These are phyloP conservation scores for Morinoia aosen DNA, from an alignment of 2,888 invertebrate species.

Conservation along the genomic window DNA sequence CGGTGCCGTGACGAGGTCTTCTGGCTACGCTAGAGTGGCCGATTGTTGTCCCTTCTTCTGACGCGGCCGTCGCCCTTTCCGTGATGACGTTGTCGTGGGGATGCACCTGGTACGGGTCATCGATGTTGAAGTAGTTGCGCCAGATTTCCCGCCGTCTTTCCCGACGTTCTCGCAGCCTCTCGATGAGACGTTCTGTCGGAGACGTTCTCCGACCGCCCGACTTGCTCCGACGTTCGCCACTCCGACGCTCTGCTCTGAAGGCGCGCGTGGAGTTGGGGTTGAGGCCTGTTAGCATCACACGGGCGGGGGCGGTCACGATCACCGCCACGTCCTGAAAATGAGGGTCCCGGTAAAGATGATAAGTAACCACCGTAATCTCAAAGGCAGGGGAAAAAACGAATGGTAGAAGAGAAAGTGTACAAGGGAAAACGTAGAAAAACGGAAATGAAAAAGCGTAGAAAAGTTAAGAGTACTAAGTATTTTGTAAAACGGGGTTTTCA, in stretches of 20 bases:
- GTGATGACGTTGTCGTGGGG: not conserved
- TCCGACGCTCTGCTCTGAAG: not conserved
- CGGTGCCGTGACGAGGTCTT: not conserved
- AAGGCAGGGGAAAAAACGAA: not conserved
- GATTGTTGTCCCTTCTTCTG: not conserved
- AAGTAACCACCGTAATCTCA: not conserved
- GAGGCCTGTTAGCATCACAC: not conserved
- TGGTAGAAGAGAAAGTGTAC: not conserved
- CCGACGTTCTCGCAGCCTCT: not conserved
- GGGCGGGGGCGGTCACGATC: slow-evolving; percentile 29
- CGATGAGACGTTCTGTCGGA: not conserved
- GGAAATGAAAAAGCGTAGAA: not conserved
- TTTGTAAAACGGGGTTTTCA: not conserved
- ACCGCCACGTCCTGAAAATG: slow-evolving; percentile 33
- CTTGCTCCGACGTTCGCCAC: too few relatives aligned
- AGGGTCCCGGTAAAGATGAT: not conserved
- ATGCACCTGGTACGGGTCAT: not conserved
- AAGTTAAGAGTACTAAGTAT: not conserved
- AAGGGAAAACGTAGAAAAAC: not conserved
- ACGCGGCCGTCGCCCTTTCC: not conserved
- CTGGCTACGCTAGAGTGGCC: not conserved
- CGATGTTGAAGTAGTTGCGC: slow-evolving; percentile 30
- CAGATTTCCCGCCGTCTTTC: not conserved
- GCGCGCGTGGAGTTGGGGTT: not conserved
- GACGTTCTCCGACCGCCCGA: not conserved